These are phyloP conservation scores for Battus philenor DNA, from an alignment of 1,140 invertebrate species.

Conservation along the genomic window DNA sequence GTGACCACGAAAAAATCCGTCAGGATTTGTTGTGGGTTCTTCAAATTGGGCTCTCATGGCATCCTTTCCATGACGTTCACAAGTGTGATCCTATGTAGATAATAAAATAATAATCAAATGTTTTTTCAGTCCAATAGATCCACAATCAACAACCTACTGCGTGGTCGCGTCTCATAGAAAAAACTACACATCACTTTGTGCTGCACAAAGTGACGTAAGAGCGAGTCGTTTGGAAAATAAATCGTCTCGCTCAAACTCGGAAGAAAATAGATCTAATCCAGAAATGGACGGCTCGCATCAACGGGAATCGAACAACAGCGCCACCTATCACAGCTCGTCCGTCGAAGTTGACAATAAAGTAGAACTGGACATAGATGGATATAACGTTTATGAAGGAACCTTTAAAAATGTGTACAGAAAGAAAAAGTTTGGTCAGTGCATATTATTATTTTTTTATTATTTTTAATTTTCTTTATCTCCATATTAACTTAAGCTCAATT, in stretches of 20 bases:
- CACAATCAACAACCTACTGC: conserved; percentile 77
- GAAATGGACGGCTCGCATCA: conserved; percentile 21
- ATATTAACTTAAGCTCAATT: too few relatives aligned
- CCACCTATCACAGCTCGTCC: conserved; percentile 14
- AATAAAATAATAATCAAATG: too few relatives aligned
- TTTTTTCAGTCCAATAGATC: conserved; percentile 76
- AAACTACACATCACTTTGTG: conserved; percentile 77
- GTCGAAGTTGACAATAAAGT: conserved; percentile 39
- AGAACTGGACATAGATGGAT: conserved; percentile 36
- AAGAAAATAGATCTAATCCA: conserved; percentile 26
- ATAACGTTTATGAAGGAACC: conserved; percentile 43
- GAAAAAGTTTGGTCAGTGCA: conserved; percentile 61
- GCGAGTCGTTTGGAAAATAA: conserved; percentile 39
- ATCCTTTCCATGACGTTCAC: too few relatives aligned
- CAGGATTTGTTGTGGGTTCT: too few relatives aligned
- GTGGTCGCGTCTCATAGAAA: conserved; percentile 76
- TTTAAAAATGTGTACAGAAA: conserved; percentile 49
- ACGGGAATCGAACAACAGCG: conserved; percentile 9
- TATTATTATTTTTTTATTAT: background rate
- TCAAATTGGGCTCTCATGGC: too few relatives aligned
- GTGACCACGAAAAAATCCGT: too few relatives aligned
- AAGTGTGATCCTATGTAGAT: too few relatives aligned
- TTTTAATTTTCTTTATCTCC: too few relatives aligned
- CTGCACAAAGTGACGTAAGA: conserved; percentile 64
- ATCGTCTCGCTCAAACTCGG: conserved; percentile 33